Conservation (phyloP, 2,888 invertebrate species). For the Ennomos erosarius region DNA sequence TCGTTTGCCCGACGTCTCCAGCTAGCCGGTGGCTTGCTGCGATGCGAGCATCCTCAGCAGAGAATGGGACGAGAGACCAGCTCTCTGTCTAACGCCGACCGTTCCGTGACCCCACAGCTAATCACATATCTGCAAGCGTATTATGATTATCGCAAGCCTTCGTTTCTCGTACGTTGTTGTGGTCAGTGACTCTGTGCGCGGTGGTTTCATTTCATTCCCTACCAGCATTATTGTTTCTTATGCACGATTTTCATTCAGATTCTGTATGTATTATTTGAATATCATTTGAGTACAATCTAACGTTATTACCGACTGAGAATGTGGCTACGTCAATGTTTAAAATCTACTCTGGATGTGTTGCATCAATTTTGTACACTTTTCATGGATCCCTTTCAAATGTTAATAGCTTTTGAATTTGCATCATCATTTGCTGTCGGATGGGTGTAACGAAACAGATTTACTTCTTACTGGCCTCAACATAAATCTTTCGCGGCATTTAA, state of each 20-base stretch:
- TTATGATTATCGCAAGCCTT: slow-evolving; percentile 82
- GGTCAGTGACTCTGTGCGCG: slow-evolving; percentile 76
- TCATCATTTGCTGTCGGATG: slow-evolving; percentile 51
- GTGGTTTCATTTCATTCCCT: slow-evolving; percentile 58
- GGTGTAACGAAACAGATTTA: slow-evolving; percentile 60
- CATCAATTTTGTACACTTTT: slow-evolving; percentile 20
- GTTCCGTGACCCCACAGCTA: slow-evolving; percentile 82
- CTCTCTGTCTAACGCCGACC: slow-evolving; percentile 80
- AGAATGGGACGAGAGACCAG: slow-evolving; percentile 55
- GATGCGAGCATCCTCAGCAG: slow-evolving; percentile 43
- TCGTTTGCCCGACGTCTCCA: slow-evolving; percentile 64
- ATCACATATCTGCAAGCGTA: slow-evolving; percentile 84
- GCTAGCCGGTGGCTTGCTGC: slow-evolving; percentile 45
- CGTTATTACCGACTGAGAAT: slow-evolving; percentile 31
- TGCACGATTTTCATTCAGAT: slow-evolving; percentile 54
- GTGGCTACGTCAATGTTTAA: slow-evolving; percentile 29
- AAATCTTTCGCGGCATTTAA: slow-evolving; percentile 69
- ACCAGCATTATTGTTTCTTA: slow-evolving; percentile 55
- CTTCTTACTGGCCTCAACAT: slow-evolving; percentile 58
- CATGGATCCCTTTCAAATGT: slow-evolving; percentile 22
- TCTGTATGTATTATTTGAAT: slow-evolving; percentile 42
- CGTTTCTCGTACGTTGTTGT: slow-evolving; percentile 76
- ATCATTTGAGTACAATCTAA: slow-evolving; percentile 35
- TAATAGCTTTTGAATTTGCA: slow-evolving; percentile 40
- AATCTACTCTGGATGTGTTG: slow-evolving; percentile 19